A percentile compares a stretch with the other conserved stretches of the same genome.
phyloP scores from a whole-genome alignment of 2,113 vertebrate genomes.

The Cavia porcellus region DNA sequence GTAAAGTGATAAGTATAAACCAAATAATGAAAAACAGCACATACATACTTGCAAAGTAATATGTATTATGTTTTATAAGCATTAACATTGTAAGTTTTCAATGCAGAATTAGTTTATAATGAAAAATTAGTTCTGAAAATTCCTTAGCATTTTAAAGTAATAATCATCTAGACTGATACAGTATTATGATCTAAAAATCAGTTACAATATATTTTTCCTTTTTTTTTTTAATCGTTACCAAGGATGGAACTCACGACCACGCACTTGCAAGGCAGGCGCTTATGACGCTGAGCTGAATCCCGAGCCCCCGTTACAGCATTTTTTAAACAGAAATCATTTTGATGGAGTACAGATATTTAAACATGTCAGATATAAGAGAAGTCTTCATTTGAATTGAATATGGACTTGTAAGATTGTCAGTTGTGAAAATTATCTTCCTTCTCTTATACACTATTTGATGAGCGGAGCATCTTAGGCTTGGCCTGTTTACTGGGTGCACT shows the following conservation, averaged over 20 bases:
- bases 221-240: too few species aligned
- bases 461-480: not conserved
- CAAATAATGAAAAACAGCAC: not conserved
- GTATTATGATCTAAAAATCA: not conserved
- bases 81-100: not conserved
- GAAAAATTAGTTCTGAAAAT: not conserved
- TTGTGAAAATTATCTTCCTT: not conserved
- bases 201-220: too few species aligned
- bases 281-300: too few species aligned
- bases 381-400: not conserved
- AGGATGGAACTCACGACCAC: too few species aligned
- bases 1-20: not conserved
- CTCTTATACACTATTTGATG: not conserved
- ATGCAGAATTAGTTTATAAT: not conserved
- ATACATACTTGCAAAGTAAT: not conserved
- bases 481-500: not conserved
- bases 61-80: not conserved
- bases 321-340: slow-evolving; percentile 18
- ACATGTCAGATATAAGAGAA: not conserved
- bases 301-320: too few species aligned
- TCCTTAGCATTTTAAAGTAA: not conserved
- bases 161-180: not conserved
- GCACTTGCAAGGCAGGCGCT: too few species aligned
- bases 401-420: not conserved
- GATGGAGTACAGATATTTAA: not conserved